A percentile compares a stretch with the other conserved stretches of the same genome.
These are phyloP conservation scores for Xiphorhynchus elegans DNA, from an alignment of 2,113 vertebrate species.

Conservation along the genomic window DNA sequence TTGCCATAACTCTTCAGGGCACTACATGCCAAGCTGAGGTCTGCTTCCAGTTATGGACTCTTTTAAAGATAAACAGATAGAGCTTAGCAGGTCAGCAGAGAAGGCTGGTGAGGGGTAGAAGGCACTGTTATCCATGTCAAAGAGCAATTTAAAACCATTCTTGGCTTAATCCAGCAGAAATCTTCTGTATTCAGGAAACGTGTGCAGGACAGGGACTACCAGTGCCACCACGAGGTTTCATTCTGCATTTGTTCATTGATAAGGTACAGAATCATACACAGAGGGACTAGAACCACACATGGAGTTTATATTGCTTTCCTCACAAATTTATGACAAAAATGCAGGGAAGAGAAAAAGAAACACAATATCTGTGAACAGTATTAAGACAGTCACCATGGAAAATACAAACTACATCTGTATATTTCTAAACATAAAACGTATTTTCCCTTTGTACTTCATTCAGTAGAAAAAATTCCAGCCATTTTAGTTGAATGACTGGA, in stretches of 20 bases:
- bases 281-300: neutral
- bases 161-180: neutral
- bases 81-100: neutral
- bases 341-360: neutral
- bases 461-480: neutral
- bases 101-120: neutral
- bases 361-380: neutral
- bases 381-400: neutral
- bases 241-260: neutral
- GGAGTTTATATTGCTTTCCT: neutral
- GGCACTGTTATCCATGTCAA: neutral
- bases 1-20: neutral
- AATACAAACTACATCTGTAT: neutral
- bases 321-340: neutral
- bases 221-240: neutral
- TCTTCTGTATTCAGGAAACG: rapidly evolving
- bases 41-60: neutral
- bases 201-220: neutral
- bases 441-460: neutral
- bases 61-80: neutral
- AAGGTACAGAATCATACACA: neutral
- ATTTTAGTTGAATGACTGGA: neutral
- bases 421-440: neutral
- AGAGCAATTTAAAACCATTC: neutral
- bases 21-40: neutral